Evolutionary conservation across 2,888 invertebrate genomes (phyloP).

Genomic region (Ochropacha duplaris): DNA sequence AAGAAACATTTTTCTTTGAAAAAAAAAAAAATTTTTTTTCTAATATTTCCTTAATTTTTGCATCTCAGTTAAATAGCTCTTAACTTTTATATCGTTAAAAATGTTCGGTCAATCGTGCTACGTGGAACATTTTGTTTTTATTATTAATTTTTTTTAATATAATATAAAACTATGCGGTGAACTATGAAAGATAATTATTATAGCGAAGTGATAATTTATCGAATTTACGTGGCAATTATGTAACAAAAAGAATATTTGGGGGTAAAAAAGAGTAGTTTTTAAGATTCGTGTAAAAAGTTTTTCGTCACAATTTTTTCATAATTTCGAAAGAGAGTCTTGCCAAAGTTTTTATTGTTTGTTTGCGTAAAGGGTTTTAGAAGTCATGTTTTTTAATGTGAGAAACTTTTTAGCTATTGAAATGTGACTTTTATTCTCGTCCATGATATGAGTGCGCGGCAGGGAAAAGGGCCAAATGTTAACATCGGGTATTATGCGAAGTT

Average conservation of each 20-base stretch:
- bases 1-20: neutral
- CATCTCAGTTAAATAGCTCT: neutral
- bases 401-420: neutral
- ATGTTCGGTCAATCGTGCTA: neutral
- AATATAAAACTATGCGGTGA: constrained; percentile 10
- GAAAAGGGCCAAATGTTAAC: neutral
- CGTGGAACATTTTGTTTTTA: neutral
- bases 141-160: neutral
- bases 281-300: constrained; percentile 17
- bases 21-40: neutral
- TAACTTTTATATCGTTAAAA: too few species aligned
- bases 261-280: constrained; percentile 23
- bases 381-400: neutral
- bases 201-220: constrained; percentile 65
- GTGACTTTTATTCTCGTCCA: neutral
- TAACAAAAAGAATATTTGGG: constrained; percentile 16
- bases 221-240: constrained; percentile 76
- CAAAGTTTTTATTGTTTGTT: constrained; percentile 46
- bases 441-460: neutral
- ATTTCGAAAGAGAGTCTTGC: constrained; percentile 54
- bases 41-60: neutral
- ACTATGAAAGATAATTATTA: constrained; percentile 1
- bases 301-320: constrained; percentile 39
- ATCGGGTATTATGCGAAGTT: neutral
- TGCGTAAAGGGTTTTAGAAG: constrained; percentile 4